Conservation (phyloP, 2,113 vertebrate species). For the Platanista minor region DNA sequence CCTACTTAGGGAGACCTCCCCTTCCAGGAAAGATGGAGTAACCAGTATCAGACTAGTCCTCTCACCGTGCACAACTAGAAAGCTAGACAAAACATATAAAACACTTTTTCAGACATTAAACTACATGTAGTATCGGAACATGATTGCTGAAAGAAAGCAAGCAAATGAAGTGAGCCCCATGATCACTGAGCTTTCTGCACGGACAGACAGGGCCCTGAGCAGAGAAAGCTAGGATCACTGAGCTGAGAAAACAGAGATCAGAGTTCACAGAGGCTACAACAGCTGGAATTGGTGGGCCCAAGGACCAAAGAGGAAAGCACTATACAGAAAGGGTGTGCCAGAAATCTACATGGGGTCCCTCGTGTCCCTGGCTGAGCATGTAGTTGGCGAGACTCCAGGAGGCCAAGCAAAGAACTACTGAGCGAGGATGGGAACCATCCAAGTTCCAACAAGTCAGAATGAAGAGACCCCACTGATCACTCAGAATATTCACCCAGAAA, state of each 20-base stretch:
- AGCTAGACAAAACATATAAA: not conserved
- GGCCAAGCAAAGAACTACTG: not conserved
- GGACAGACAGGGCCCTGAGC: not conserved
- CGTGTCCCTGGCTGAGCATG: not conserved
- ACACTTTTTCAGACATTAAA: not conserved
- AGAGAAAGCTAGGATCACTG: not conserved
- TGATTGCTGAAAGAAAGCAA: too few species aligned
- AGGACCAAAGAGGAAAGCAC: not conserved
- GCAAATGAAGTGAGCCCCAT: not conserved
- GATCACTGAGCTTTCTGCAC: not conserved
- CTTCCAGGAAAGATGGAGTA: not conserved
- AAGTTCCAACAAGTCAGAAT: not conserved
- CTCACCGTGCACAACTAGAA: not conserved
- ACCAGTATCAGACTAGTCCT: not conserved
- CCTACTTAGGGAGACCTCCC: too few species aligned
- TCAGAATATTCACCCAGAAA: not conserved
- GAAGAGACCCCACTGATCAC: not conserved
- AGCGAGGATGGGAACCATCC: not conserved
- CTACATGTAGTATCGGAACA: accelerated
- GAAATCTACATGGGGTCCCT: accelerated
- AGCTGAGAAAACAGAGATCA: not conserved
- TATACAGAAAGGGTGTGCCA: not conserved
- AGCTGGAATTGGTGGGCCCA: not conserved
- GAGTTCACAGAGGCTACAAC: accelerated
- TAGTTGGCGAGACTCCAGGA: not conserved